phyloP scores from a whole-genome alignment of 2,113 vertebrate genomes.

The Sander vitreus region DNA sequence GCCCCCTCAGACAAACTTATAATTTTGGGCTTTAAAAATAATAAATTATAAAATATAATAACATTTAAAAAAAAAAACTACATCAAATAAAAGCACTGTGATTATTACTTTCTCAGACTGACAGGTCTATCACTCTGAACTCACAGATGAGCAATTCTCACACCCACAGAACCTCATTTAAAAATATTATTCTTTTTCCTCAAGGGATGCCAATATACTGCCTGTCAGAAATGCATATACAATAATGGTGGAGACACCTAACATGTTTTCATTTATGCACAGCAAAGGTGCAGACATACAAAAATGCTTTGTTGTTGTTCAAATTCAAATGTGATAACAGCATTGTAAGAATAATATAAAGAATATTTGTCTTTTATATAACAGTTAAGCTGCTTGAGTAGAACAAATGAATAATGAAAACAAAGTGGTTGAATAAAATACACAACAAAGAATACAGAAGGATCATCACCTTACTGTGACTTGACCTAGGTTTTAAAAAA shows the following conservation, averaged over 20 bases:
- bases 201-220: neutral
- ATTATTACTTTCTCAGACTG: constrained; percentile 7
- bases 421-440: neutral
- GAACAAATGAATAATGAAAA: neutral
- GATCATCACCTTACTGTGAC: neutral
- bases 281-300: neutral
- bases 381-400: too few relatives aligned
- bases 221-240: constrained; percentile 1
- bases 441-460: neutral
- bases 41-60: neutral
- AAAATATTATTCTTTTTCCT: neutral
- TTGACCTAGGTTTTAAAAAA: constrained; percentile 2
- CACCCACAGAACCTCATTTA: neutral
- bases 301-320: too few relatives aligned
- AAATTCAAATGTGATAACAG: neutral
- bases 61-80: neutral
- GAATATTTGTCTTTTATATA: neutral
- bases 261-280: neutral
- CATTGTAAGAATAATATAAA: neutral
- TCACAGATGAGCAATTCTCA: neutral
- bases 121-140: neutral
- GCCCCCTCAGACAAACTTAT: neutral
- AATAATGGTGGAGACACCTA: neutral
- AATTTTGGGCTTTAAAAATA: neutral
- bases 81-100: neutral